Evolutionary conservation across 1,140 invertebrate species (phyloP).

Genomic region (Ephestia elutella): DNA sequence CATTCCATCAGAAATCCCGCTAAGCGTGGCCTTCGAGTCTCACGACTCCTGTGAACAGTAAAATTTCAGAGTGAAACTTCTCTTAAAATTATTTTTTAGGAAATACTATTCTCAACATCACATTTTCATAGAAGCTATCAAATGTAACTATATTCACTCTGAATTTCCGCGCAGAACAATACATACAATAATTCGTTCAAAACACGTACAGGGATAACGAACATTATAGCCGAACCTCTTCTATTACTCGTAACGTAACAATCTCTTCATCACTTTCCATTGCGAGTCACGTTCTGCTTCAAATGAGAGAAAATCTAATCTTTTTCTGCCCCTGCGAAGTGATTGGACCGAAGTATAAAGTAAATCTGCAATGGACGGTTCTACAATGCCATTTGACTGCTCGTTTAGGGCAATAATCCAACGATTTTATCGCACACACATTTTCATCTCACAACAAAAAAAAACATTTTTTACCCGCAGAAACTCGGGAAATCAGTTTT

Average conservation of each 20-base stretch:
- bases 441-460: too few relatives aligned
- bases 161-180: slow-evolving; percentile 19
- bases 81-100: too few relatives aligned
- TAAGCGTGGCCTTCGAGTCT: too few relatives aligned
- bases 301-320: slow-evolving; percentile 56
- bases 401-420: slow-evolving; percentile 8
- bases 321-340: slow-evolving; percentile 39
- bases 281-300: slow-evolving; percentile 40
- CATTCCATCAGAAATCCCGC: too few relatives aligned
- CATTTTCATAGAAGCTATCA: too few relatives aligned
- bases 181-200: slow-evolving; percentile 34
- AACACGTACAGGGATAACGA: slow-evolving; percentile 41
- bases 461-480: too few relatives aligned
- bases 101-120: too few relatives aligned
- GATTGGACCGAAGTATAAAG: slow-evolving; percentile 44
- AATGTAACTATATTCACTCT: not conserved
- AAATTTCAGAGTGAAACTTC: too few relatives aligned
- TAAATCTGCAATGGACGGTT: slow-evolving; percentile 31
- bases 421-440: not conserved
- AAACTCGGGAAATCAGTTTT: too few relatives aligned
- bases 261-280: slow-evolving; percentile 40
- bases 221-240: slow-evolving; percentile 37
- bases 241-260: slow-evolving; percentile 33
- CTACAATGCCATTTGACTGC: slow-evolving; percentile 38
- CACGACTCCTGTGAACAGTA: too few relatives aligned